phyloP scores from a whole-genome alignment of 2,113 vertebrate species.

The Podarcis cretensis region DNA sequence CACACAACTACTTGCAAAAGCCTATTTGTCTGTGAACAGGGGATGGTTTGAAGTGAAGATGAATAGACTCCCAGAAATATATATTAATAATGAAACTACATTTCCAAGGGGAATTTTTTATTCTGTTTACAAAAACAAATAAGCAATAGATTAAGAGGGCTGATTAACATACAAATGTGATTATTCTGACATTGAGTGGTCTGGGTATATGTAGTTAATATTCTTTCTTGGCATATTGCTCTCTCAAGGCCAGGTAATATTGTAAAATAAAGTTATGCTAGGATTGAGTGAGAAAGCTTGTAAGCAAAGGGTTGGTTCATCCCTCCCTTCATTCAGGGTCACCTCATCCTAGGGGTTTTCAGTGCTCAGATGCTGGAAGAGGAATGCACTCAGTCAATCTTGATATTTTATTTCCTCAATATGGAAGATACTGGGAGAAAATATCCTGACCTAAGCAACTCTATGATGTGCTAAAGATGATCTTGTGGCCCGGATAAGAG shows the following conservation, averaged over 20 bases:
- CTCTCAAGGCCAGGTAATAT: not conserved
- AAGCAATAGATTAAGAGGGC: constrained; percentile 19
- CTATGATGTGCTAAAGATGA: not conserved
- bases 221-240: not conserved
- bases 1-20: constrained; percentile 11
- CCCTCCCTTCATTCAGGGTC: not conserved
- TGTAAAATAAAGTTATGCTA: constrained; percentile 12
- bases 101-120: constrained; percentile 32
- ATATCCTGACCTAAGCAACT: not conserved
- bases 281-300: not conserved
- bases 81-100: not conserved
- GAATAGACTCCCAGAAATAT: constrained; percentile 22
- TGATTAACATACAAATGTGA: not conserved
- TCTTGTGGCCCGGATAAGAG: no score
- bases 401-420: not conserved
- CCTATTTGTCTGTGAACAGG: not conserved
- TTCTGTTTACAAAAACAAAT: constrained; percentile 27
- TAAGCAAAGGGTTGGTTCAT: not conserved
- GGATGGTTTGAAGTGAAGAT: not conserved
- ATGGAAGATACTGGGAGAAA: not conserved
- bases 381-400: not conserved
- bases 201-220: not conserved
- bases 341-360: not conserved
- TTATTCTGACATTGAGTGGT: constrained; percentile 6
- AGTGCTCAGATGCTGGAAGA: not conserved